A percentile compares a stretch with the other conserved stretches of the same genome.
Conservation (phyloP, 2,888 invertebrate species). For the Electrophaes corylata region DNA sequence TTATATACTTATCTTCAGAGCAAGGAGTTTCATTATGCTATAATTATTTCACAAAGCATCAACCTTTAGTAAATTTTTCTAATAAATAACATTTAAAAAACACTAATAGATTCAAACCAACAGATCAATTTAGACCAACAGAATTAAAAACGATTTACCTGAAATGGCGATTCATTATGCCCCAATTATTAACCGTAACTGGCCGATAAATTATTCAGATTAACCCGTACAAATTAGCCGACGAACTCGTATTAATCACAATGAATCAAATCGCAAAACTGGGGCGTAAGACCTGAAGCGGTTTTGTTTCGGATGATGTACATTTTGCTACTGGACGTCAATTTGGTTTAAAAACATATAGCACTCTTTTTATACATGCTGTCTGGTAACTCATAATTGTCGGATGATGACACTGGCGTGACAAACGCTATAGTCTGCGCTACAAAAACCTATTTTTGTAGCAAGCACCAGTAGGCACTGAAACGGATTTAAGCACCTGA, state of each 20-base stretch:
- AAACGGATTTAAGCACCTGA: no score
- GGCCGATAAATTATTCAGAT: conserved; percentile 50
- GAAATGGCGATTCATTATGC: conserved; percentile 43
- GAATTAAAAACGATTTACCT: conserved; percentile 28
- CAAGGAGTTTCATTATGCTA: no score
- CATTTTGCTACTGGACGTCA: conserved; percentile 11
- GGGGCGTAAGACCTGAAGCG: conserved; percentile 26
- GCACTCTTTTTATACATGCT: no score
- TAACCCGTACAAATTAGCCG: conserved; percentile 53
- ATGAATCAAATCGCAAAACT: conserved; percentile 54
- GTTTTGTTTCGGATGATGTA: conserved; percentile 8
- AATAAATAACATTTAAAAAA: not conserved
- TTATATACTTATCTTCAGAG: no score
- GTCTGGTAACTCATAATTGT: no score
- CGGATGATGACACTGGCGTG: no score
- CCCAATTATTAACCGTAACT: conserved; percentile 54
- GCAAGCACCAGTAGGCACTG: no score
- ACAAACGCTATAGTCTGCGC: no score
- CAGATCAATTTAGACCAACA: conserved; percentile 6
- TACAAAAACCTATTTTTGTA: no score
- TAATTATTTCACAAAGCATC: no score
- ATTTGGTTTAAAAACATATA: not conserved
- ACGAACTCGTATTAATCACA: conserved; percentile 58
- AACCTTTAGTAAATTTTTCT: not conserved
- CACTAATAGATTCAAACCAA: no score